phyloP scores from a whole-genome alignment of 2,888 invertebrate genomes.

The Heteromyza rotundicornis region DNA sequence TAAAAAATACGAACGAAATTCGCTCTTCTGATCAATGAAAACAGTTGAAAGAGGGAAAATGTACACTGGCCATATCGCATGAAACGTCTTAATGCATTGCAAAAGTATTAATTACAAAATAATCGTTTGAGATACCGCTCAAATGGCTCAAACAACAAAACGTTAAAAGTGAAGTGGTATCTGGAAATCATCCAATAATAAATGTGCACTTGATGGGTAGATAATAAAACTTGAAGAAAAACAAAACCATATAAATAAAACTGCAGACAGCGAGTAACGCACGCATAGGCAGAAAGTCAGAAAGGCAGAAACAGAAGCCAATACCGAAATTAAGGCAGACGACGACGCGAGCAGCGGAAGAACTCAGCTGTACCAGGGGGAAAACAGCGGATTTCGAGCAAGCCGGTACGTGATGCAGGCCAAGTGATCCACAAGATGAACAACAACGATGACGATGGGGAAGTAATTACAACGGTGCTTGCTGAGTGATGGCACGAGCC shows the following conservation, averaged over 20 bases:
- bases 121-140: too few species aligned
- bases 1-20: too few species aligned
- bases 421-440: neutral
- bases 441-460: neutral
- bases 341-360: constrained; percentile 1
- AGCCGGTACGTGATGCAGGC: neutral
- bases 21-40: too few species aligned
- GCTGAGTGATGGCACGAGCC: constrained; percentile 23
- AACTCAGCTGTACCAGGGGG: constrained; percentile 9
- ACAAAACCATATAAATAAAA: constrained; percentile 19
- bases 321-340: neutral
- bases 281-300: constrained; percentile 1
- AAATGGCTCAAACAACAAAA: too few species aligned
- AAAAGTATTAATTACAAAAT: too few species aligned
- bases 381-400: neutral
- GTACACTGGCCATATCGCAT: too few species aligned
- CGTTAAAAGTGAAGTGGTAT: neutral
- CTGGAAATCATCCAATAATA: constrained; percentile 43
- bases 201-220: constrained; percentile 41
- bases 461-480: neutral
- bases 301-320: constrained; percentile 2
- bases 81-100: too few species aligned
- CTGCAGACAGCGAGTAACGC: neutral
- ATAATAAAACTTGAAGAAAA: too few species aligned
- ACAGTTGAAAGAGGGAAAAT: too few species aligned